Evolutionary conservation across 2,113 vertebrate genomes (phyloP), one percentile per base, ranked within the genome.

Genomic region (Neogobius melanostomus): DNA sequence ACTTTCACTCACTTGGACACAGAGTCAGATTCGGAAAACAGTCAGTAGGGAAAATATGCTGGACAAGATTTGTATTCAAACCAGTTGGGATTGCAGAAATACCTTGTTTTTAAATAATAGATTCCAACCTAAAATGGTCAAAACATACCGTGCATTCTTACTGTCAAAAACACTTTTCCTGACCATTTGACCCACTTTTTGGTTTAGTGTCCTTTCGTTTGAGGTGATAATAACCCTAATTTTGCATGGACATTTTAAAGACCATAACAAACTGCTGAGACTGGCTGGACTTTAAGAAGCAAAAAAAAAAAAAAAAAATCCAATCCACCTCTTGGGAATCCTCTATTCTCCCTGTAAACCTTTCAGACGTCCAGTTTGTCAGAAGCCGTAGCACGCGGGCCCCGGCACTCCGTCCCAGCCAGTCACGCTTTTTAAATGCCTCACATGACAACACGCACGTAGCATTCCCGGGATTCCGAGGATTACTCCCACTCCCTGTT

Each of bases 401-500:
- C 28, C 21, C 3, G 28, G 66, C 76, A 42, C 66, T 63, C 68
- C 82, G 64, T 71, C 61, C 28, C 71, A 79, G 50, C 77, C 12
- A 82, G 79, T 87, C 81, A 63, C 47, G 78, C 43, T 47, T 82
- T 85, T 74, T 70, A 85, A 87, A 84, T 91, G 68, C 76, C 89
- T 83, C 86, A 77, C 72, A 85, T 85, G 86, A 83, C 87, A 71
- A 81, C 86, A 77, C 82, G 82, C 83, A 71, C 66, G 74, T 61
- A 10, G 80, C 81, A 77, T 91, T 91, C 91, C 0, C 1, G 8
- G 54, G 84, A 87, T 90, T 83, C 86, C 81, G 69, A 74, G 77
- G 84, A 87, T 85, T 84, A 79, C 82, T 82, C 28, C 56, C 11
- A 16, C 28, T 82, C 64, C 87, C 82, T 87, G 77, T 89, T 81